A percentile compares a stretch with the other conserved stretches of the same genome.
Evolutionary conservation across 2,797 vertebrate genomes (phyloP).

Genomic region (Threskiornis aethiopicus): DNA sequence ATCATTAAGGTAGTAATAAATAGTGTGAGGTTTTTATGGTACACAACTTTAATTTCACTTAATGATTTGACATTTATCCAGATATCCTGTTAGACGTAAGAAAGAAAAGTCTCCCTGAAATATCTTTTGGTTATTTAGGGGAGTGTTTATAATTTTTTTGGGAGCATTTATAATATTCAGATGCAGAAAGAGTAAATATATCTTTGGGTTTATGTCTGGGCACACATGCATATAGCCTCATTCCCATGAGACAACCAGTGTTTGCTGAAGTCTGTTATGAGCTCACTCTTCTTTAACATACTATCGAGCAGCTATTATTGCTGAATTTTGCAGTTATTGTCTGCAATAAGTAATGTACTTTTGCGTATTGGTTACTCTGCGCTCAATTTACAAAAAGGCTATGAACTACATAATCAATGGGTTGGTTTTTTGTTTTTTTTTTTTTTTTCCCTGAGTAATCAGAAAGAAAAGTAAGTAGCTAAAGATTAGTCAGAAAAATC

Average conservation of each 20-base stretch:
- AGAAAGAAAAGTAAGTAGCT: not conserved
- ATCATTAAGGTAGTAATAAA: not conserved
- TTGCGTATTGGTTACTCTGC: not conserved
- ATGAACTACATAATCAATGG: not conserved
- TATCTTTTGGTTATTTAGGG: not conserved
- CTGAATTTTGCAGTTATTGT: not conserved
- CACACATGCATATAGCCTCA: not conserved
- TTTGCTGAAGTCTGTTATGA: not conserved
- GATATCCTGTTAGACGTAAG: not conserved
- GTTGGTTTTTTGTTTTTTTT: too few species aligned
- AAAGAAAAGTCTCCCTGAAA: not conserved
- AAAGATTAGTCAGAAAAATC: not conserved
- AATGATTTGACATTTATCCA: not conserved
- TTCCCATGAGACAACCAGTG: not conserved
- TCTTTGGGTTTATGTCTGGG: not conserved
- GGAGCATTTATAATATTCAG: not conserved
- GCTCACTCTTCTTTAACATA: not conserved
- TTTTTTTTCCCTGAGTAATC: not conserved
- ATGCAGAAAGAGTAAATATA: not conserved
- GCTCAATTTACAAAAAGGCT: not conserved
- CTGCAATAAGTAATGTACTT: not conserved
- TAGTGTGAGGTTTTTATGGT: accelerated
- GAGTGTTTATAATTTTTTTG: not conserved
- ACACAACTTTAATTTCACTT: not conserved
- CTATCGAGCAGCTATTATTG: not conserved